Base-by-base conservation (phyloP, 2,113 vertebrate genomes). In the Notarius lentiginosus region DNA sequence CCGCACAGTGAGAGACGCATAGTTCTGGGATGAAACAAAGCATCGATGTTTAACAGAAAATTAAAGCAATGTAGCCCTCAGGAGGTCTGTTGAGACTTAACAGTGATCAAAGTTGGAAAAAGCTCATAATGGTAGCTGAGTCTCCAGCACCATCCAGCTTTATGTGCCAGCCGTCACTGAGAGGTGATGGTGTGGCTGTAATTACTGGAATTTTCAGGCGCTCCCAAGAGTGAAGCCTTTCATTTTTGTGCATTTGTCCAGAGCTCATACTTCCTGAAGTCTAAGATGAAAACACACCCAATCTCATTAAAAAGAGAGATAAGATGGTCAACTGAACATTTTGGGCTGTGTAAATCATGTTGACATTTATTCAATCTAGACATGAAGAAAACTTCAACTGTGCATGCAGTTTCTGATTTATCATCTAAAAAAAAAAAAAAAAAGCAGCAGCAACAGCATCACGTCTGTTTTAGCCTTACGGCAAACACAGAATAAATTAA, bases 131-230 rank as follows among this genome's bases (percentile, higher is more conserved):
- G 84, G 55, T 2, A 34, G 56, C 49, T 17, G 22, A 49, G 72
- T 8, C 58, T n/a, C 7, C 7, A 63, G 66, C 55, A 80, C 73
- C 49, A 75, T 72, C 56, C 30, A 60, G 30, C 58, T 73, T 41
- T 60, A 30, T 89, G 41, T 73, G 18, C 30, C 53, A 30, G 18
- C 75, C 8, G 65, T 30, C 17, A 82, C 51, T 6, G 51, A 77
- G 79, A 83, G 79, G 77, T 79, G 79, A 86, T 53, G 79, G 89
- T 70, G 49, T 56, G 51, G 84, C 77, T 88, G 30, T 87, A 68
- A 93, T 91, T 88, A 91, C 53, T 75, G 47, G 20, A 61, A 79
- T 61, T 84, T 79, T 88, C 73, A 86, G 85, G 30, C 65, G 49
- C 53, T 85, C 83, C 82, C 24, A 47, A 27, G 85, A 53, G 75